Conservation (phyloP, 1,140 invertebrate species). For the Pectinophora gossypiella region DNA sequence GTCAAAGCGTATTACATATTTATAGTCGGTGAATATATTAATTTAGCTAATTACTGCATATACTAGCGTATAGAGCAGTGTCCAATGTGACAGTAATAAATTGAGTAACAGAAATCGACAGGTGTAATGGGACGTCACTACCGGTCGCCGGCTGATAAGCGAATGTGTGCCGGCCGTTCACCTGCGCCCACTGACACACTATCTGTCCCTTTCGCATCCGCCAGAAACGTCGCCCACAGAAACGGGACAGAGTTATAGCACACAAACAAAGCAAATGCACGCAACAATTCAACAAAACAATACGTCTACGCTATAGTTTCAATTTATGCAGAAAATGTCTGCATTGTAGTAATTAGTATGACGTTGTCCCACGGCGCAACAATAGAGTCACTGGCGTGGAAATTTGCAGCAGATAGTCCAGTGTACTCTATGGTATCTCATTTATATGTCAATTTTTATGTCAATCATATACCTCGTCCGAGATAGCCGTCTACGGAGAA, state of each 20-base stretch:
- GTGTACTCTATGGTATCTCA: too few species aligned
- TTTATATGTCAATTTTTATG: too few species aligned
- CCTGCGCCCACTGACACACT: slow-evolving; percentile 59
- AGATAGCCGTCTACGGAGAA: too few species aligned
- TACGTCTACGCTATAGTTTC: slow-evolving; percentile 46
- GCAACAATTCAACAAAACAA: slow-evolving; percentile 47
- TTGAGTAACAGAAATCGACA: slow-evolving; percentile 36
- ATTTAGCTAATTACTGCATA: too few species aligned
- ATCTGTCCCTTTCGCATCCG: slow-evolving; percentile 36
- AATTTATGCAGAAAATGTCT: slow-evolving; percentile 47
- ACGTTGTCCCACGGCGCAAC: slow-evolving; percentile 37
- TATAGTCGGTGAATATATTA: too few species aligned
- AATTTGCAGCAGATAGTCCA: slow-evolving; percentile 10
- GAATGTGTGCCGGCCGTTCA: slow-evolving; percentile 69
- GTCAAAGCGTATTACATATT: too few species aligned
- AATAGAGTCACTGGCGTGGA: slow-evolving; percentile 24
- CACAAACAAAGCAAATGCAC: slow-evolving; percentile 34
- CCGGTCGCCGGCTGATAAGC: slow-evolving; percentile 60
- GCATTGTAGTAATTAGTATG: slow-evolving; percentile 36
- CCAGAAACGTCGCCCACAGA: slow-evolving; percentile 4
- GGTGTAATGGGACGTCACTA: slow-evolving; percentile 56
- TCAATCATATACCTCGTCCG: too few species aligned
- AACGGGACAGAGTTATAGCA: slow-evolving; percentile 24
- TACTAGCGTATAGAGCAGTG: not conserved
- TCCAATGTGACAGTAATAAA: slow-evolving; percentile 3